A percentile compares a stretch with the other conserved stretches of the same genome.
These are phyloP conservation scores for Andrena praecox DNA, from an alignment of 2,888 invertebrate species.

Conservation along the genomic window DNA sequence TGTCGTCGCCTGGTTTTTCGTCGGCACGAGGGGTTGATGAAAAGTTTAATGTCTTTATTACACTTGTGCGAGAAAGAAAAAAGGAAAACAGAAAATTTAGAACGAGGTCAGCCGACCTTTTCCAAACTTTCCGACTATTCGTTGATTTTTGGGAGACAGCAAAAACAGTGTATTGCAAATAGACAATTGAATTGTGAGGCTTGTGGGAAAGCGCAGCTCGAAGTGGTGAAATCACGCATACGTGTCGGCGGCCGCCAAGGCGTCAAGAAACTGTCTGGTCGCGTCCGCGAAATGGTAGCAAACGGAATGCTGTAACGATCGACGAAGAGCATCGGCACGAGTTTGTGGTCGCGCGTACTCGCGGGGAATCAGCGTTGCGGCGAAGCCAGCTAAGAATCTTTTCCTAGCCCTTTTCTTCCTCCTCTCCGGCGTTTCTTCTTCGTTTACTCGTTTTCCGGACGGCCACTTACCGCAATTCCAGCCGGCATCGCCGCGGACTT, in stretches of 20 bases:
- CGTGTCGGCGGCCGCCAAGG: no score
- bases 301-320: conserved; percentile 36
- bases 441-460: conserved; percentile 50
- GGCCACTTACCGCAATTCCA: conserved; percentile 65
- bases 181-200: no score
- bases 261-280: not conserved
- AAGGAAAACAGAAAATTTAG: no score
- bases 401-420: conserved; percentile 43
- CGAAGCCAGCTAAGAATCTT: conserved; percentile 42
- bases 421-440: conserved; percentile 34
- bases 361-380: conserved; percentile 41
- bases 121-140: no score
- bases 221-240: no score
- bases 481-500: conserved; percentile 43
- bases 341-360: conserved; percentile 68
- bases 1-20: not conserved
- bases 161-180: no score
- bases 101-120: no score
- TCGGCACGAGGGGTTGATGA: not conserved
- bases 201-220: no score
- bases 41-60: no score
- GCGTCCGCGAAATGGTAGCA: conserved; percentile 25
- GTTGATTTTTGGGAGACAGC: no score
- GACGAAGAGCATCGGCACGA: conserved; percentile 54
- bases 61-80: no score